phyloP scores from a whole-genome alignment of 2,113 vertebrate species.

The Corythaixoides concolor region DNA sequence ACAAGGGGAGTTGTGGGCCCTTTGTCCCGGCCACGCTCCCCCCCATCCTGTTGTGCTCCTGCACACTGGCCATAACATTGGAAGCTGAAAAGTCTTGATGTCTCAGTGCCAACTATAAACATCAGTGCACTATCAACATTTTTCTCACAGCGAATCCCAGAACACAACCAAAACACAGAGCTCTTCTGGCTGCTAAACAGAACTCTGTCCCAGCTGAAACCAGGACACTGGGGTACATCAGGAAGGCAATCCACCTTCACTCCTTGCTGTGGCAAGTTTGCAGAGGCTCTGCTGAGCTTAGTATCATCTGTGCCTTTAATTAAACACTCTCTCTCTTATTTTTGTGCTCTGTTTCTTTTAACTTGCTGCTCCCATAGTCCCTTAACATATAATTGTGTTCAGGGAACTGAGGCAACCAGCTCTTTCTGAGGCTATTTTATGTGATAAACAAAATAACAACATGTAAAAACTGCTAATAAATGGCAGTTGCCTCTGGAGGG shows the following conservation, averaged over 20 bases:
- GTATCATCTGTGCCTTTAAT: neutral
- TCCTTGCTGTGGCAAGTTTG: accelerated
- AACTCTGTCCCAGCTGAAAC: no score
- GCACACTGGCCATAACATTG: no score
- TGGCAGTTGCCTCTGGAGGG: neutral
- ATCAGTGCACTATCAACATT: no score
- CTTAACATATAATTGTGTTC: neutral
- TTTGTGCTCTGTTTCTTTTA: neutral
- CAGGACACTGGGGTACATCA: neutral
- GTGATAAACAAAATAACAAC: constrained; percentile 24
- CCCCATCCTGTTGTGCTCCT: no score
- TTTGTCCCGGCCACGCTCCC: no score
- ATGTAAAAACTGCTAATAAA: constrained; percentile 6
- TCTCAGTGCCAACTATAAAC: no score
- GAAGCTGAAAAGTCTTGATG: no score
- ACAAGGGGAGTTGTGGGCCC: no score
- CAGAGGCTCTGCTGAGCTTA: neutral
- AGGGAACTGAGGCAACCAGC: neutral
- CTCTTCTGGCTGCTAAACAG: no score
- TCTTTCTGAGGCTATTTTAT: constrained; percentile 26
- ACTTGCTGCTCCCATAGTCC: neutral
- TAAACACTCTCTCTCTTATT: neutral
- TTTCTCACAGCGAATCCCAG: no score
- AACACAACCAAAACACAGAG: no score
- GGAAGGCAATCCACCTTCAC: no score